Evolutionary conservation across 1,140 invertebrate genomes (phyloP).

Genomic region (Asobara japonica): DNA sequence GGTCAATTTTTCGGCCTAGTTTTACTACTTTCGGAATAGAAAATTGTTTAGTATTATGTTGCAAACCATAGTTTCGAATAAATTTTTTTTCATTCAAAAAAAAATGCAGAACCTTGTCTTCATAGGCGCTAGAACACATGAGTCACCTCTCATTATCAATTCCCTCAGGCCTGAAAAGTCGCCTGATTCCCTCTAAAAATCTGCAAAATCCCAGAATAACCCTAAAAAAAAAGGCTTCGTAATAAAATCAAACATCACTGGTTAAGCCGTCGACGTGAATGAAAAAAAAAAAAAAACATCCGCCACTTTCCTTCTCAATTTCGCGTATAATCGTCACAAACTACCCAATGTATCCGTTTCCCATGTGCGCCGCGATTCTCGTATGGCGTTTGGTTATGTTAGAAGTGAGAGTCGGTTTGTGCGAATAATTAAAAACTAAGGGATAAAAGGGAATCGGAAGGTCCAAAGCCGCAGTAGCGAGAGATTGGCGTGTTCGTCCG

Average conservation of each 20-base stretch:
- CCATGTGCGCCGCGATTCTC: constrained; percentile 12
- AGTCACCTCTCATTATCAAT: no score
- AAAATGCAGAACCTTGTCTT: no score
- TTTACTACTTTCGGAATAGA: background rate
- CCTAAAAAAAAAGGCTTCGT: background rate
- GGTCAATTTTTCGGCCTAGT: background rate
- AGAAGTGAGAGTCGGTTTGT: constrained; percentile 24
- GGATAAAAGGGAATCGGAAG: constrained; percentile 45
- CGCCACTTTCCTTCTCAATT: constrained; percentile 32
- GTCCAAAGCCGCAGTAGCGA: constrained; percentile 34
- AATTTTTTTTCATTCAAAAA: no score
- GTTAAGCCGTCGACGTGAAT: constrained; percentile 18
- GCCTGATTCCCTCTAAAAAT: no score
- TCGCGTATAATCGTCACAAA: background rate
- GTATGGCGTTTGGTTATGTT: background rate
- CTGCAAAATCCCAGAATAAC: no score
- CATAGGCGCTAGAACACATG: no score
- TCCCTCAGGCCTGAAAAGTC: no score
- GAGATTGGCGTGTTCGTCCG: constrained; percentile 28
- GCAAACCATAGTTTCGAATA: no score
- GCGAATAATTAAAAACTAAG: constrained; percentile 48
- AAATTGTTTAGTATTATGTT: no score
- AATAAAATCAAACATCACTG: constrained; percentile 9
- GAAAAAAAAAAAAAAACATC: constrained; percentile 30
- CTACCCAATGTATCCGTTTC: constrained; percentile 16